A percentile compares a stretch with the other conserved stretches of the same genome.
Evolutionary conservation across 2,797 vertebrate genomes (phyloP).

Genomic region (Hypotaenidia okinawae): DNA sequence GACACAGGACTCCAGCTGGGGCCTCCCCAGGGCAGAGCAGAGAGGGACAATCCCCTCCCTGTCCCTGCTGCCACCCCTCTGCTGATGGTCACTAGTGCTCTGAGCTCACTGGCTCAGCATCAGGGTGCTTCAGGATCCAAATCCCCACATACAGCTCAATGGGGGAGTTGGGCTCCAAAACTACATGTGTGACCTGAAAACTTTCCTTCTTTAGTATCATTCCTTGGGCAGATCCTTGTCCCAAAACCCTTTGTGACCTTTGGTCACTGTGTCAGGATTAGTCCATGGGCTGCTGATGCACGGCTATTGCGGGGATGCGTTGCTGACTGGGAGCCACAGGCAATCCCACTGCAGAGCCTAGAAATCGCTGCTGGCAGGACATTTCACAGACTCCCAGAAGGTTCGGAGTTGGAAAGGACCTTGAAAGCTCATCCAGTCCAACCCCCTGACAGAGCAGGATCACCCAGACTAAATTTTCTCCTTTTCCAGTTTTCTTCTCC

Average conservation of each 20-base stretch:
- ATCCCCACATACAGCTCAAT: background rate
- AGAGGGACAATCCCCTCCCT: too few relatives aligned
- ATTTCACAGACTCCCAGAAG: background rate
- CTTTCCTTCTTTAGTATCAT: background rate
- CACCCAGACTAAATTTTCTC: background rate
- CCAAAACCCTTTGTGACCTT: background rate
- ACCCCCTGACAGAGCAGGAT: too few relatives aligned
- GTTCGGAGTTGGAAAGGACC: too few relatives aligned
- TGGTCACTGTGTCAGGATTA: fast-evolving
- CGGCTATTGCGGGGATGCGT: background rate
- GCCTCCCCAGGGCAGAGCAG: too few relatives aligned
- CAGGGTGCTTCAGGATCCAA: background rate
- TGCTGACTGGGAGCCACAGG: background rate
- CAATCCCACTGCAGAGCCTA: background rate
- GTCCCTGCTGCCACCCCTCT: too few relatives aligned
- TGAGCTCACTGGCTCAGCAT: background rate
- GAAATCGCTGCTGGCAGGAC: background rate
- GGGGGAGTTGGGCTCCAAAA: background rate
- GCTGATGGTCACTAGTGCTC: background rate
- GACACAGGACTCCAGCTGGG: too few relatives aligned
- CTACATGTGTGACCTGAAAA: fast-evolving
- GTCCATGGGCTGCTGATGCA: background rate
- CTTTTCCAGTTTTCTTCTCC: background rate
- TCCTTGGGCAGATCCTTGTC: background rate
- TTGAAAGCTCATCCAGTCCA: too few relatives aligned